These are phyloP conservation scores for Chymomyza amoena DNA, from an alignment of 2,888 invertebrate species.

Conservation along the genomic window DNA sequence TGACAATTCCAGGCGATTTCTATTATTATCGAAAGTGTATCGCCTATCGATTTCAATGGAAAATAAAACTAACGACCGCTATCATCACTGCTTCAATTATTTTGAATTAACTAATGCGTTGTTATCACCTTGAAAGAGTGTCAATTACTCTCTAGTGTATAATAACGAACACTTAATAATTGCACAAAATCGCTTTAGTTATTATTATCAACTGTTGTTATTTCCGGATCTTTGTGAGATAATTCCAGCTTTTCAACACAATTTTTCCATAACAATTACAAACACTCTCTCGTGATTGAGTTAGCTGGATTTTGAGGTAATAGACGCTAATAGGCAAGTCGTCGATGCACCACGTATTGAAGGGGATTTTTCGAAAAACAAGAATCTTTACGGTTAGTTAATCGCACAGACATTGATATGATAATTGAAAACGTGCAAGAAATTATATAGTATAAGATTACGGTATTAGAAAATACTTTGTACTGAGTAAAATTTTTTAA, in stretches of 20 bases:
- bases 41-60: too few species aligned
- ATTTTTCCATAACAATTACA: neutral
- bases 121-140: neutral
- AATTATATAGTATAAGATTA: neutral
- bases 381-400: neutral
- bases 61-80: too few species aligned
- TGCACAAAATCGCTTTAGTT: too few species aligned
- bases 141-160: neutral
- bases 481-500: too few species aligned
- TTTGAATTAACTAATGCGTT: neutral
- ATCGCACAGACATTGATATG: neutral
- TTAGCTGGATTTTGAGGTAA: neutral
- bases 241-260: neutral
- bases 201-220: too few species aligned
- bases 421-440: neutral
- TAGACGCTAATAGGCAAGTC: neutral
- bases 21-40: too few species aligned
- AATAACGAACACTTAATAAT: too few species aligned
- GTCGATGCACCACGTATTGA: neutral
- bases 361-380: neutral
- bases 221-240: neutral
- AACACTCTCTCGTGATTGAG: neutral
- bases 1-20: too few species aligned
- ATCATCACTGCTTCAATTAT: neutral
- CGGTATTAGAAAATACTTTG: too few species aligned